Evolutionary conservation across 2,888 invertebrate species (phyloP).

Genomic region (Agonopterix alstromeriana): DNA sequence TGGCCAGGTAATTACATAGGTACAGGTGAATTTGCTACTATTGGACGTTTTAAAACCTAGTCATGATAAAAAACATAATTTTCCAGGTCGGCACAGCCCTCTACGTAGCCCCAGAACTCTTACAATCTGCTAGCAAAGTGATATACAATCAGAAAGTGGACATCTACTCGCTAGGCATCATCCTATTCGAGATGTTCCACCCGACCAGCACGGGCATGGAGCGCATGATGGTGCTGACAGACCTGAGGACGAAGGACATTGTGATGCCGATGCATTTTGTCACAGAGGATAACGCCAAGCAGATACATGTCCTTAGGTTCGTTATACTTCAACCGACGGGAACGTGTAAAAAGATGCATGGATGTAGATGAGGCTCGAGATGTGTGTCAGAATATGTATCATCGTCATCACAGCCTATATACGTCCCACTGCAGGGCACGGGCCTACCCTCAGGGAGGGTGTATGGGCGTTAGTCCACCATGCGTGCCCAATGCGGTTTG

Average conservation of each 20-base stretch:
- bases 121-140: constrained; percentile 81
- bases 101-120: constrained; percentile 96
- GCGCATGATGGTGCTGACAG: constrained; percentile 84
- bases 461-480: too few species aligned
- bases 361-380: neutral
- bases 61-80: too few species aligned
- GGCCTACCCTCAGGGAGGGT: too few species aligned
- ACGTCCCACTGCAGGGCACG: too few species aligned
- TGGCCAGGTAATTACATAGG: constrained; percentile 34
- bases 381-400: neutral
- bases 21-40: too few species aligned
- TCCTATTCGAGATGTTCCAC: constrained; percentile 97
- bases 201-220: constrained; percentile 93
- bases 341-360: neutral
- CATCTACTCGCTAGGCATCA: constrained; percentile 91
- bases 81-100: constrained; percentile 92
- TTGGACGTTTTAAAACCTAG: too few species aligned
- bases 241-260: constrained; percentile 82
- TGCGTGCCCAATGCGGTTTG: too few species aligned
- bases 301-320: constrained; percentile 79
- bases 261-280: constrained; percentile 83
- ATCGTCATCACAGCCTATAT: too few species aligned
- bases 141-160: constrained; percentile 93
- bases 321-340: neutral
- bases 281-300: constrained; percentile 72